Percentiles rank a stretch among this genome's conserved stretches.
phyloP scores from a whole-genome alignment of 2,888 invertebrate species.

The Ennomos quercinarius region DNA sequence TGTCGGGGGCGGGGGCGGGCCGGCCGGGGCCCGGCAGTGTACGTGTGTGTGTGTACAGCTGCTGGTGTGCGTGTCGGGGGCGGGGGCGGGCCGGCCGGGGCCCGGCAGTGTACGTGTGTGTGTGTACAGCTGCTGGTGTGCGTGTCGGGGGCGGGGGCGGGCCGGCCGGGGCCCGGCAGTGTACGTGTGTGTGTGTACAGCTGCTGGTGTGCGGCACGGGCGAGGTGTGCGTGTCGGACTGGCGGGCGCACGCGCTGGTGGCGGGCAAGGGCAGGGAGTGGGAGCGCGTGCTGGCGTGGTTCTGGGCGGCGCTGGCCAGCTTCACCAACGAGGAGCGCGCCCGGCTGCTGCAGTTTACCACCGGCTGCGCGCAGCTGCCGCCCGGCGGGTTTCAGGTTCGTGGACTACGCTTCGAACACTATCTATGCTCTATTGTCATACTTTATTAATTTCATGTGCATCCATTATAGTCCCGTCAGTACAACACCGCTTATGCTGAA shows the following conservation, averaged over 20 bases:
- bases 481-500: too few species aligned
- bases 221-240: constrained; percentile 96
- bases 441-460: not conserved
- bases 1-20: not conserved
- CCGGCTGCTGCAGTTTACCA: constrained; percentile 95
- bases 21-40: too few species aligned
- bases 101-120: constrained; percentile 96
- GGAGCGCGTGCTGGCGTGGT: constrained; percentile 89
- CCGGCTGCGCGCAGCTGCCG: constrained; percentile 95
- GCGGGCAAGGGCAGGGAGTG: constrained; percentile 93
- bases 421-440: too few species aligned
- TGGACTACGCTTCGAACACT: too few species aligned
- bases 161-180: constrained; percentile 88
- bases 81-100: too few species aligned
- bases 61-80: constrained; percentile 95
- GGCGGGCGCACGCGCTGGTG: constrained; percentile 94
- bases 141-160: constrained; percentile 94
- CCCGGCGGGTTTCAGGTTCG: constrained; percentile 90
- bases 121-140: constrained; percentile 96
- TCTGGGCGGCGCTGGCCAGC: constrained; percentile 89
- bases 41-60: constrained; percentile 86
- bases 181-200: constrained; percentile 92
- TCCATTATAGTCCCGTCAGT: too few species aligned
- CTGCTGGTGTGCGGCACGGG: constrained; percentile 96
- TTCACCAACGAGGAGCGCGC: constrained; percentile 97